Evolutionary conservation across 2,113 vertebrate species (phyloP).

Genomic region (Gnathonemus longibarbis): DNA sequence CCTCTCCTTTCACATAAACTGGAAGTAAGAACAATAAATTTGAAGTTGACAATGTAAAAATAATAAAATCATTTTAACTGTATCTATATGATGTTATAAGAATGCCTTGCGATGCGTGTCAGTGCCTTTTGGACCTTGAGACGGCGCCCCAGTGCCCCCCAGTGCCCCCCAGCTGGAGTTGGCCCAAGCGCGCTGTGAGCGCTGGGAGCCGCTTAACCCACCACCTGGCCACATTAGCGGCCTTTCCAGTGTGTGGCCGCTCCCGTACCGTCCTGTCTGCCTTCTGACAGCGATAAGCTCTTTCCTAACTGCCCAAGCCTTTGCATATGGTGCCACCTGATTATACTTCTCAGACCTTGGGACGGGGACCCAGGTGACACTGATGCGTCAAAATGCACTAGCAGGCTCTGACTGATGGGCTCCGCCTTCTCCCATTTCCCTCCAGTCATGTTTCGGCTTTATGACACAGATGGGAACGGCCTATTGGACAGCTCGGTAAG

Average conservation of each 20-base stretch:
- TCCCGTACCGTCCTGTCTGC: conserved; percentile 21
- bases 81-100: background rate
- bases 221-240: background rate
- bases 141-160: background rate
- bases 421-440: conserved; percentile 42
- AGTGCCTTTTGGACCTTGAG: background rate
- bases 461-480: conserved; percentile 85
- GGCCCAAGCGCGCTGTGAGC: background rate
- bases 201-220: background rate
- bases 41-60: background rate
- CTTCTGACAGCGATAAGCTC: conserved; percentile 31
- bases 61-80: background rate
- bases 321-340: background rate
- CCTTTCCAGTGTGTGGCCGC: background rate
- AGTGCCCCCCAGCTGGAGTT: background rate
- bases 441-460: conserved; percentile 91
- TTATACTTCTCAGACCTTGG: background rate
- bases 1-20: background rate
- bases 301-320: conserved; percentile 18
- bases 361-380: background rate
- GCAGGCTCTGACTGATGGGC: conserved; percentile 16
- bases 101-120: background rate
- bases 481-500: conserved; percentile 87
- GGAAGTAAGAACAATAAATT: background rate
- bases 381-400: background rate